phyloP scores from a whole-genome alignment of 2,888 invertebrate genomes.

The Lissonota sp. region DNA sequence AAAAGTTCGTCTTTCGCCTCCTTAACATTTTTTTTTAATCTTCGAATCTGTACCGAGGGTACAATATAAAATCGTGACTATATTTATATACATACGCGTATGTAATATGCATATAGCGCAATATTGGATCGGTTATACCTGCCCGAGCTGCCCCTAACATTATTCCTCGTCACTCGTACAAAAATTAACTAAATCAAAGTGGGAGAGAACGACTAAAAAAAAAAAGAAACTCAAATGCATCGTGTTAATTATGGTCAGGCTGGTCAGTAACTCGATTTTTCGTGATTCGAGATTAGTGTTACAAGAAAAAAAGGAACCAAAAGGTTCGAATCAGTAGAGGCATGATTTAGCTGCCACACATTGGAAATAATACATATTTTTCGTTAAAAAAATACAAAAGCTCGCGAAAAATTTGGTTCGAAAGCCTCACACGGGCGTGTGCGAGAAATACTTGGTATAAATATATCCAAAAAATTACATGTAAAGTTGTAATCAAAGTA shows the following conservation, averaged over 20 bases:
- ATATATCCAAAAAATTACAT: slow-evolving; percentile 54
- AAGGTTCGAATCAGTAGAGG: background rate
- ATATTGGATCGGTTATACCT: slow-evolving; percentile 79
- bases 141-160: slow-evolving; percentile 83
- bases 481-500: slow-evolving; percentile 49
- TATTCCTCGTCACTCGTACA: slow-evolving; percentile 73
- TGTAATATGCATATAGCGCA: slow-evolving; percentile 79
- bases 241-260: slow-evolving; percentile 29
- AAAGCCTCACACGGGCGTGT: slow-evolving; percentile 25
- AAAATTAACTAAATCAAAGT: slow-evolving; percentile 61
- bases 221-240: slow-evolving; percentile 57
- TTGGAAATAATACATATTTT: too few species aligned
- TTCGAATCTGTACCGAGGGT: slow-evolving; percentile 55
- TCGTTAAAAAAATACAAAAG: background rate
- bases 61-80: slow-evolving; percentile 76
- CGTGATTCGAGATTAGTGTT: slow-evolving; percentile 25
- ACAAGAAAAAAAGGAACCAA: slow-evolving; percentile 2
- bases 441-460: slow-evolving; percentile 45
- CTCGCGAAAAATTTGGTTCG: slow-evolving; percentile 15
- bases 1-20: background rate
- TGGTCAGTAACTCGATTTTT: slow-evolving; percentile 48
- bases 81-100: slow-evolving; percentile 79
- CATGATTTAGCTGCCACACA: background rate
- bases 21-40: slow-evolving; percentile 32
- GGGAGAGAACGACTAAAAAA: slow-evolving; percentile 54